Evolutionary conservation across 2,797 vertebrate species (phyloP).

Genomic region (Pangasius djambal): DNA sequence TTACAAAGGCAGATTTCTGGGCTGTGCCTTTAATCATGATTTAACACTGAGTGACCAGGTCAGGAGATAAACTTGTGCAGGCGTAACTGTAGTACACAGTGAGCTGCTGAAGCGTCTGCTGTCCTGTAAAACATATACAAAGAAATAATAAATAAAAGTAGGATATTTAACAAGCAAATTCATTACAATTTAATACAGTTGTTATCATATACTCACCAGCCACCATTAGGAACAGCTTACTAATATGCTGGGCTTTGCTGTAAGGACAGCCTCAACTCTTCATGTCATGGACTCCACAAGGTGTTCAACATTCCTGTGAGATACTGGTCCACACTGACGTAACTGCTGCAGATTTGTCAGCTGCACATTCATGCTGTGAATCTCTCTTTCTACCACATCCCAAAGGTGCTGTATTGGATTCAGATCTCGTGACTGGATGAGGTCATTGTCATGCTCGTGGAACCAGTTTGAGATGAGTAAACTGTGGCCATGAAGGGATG

Average conservation of each 20-base stretch:
- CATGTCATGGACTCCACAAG: not conserved
- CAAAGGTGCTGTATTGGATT: not conserved
- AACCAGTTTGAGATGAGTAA: not conserved
- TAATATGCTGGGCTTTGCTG: too few species aligned
- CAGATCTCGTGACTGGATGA: too few species aligned
- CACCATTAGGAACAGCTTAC: not conserved
- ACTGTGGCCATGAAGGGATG: not conserved
- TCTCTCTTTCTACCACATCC: not conserved
- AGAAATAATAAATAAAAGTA: not conserved
- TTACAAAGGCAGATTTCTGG: not conserved
- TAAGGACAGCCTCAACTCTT: not conserved
- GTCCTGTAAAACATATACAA: not conserved
- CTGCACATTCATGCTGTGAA: not conserved
- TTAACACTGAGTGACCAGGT: not conserved
- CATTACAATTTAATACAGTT: not conserved
- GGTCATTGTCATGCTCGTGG: not conserved
- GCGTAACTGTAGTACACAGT: not conserved
- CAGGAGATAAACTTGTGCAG: not conserved
- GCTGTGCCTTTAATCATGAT: not conserved
- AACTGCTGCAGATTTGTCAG: not conserved
- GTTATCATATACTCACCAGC: not conserved
- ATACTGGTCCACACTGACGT: not conserved
- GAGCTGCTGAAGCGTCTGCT: not conserved
- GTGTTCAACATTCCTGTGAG: not conserved
- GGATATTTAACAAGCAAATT: not conserved